A percentile compares a stretch with the other conserved stretches of the same genome.
Conservation (phyloP, 2,888 invertebrate genomes). For the Stenodema calcarata region DNA sequence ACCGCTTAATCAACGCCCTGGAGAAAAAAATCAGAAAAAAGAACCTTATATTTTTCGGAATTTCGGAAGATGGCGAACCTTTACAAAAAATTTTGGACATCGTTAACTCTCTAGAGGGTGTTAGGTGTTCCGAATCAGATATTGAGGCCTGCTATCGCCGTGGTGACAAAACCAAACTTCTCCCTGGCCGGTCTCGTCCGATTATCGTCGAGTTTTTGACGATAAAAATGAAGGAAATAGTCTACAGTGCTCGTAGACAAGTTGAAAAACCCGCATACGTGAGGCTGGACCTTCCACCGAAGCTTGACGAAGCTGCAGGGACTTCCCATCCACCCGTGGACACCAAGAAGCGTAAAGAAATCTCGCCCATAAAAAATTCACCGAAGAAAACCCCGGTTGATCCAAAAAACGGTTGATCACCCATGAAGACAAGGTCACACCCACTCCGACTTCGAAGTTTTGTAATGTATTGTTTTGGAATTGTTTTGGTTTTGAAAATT, state of each 20-base stretch:
- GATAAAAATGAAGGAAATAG: neutral
- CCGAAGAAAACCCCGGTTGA: neutral
- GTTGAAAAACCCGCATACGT: neutral
- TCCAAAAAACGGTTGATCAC: neutral
- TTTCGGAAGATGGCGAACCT: neutral
- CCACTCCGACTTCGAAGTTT: neutral
- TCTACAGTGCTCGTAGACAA: neutral
- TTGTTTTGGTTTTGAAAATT: constrained; percentile 10
- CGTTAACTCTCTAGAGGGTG: neutral
- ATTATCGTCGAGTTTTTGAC: neutral
- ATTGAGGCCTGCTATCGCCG: neutral
- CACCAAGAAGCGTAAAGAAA: neutral
- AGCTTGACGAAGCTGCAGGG: neutral
- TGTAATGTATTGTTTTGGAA: neutral
- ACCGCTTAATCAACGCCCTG: neutral
- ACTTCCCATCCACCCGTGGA: neutral
- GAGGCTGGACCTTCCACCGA: neutral
- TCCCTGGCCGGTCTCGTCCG: neutral
- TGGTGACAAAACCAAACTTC: neutral
- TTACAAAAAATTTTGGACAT: neutral
- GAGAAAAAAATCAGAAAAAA: neutral
- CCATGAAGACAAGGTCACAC: neutral
- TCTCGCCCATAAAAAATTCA: neutral
- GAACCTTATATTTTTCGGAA: neutral
- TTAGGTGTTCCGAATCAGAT: neutral